Evolutionary conservation across 2,113 vertebrate genomes (phyloP).

Genomic region (Pelmatolapia mariae): DNA sequence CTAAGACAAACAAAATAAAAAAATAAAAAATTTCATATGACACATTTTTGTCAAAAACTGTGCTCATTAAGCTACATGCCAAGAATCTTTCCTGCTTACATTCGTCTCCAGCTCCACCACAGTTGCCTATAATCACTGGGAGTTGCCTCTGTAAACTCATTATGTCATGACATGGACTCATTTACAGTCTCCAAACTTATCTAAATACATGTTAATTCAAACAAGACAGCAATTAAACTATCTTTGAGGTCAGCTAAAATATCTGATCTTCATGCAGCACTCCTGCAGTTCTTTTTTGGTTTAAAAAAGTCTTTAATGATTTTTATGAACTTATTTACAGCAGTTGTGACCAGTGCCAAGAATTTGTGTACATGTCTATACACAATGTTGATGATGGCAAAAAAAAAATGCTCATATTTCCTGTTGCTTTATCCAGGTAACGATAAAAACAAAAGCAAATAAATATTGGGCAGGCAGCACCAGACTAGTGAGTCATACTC

Average conservation of each 20-base stretch:
- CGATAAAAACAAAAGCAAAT: not conserved
- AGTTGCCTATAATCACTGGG: slow-evolving; percentile 40
- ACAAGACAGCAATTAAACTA: not conserved
- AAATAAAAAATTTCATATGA: not conserved
- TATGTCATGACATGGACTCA: slow-evolving; percentile 20
- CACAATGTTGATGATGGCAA: not conserved
- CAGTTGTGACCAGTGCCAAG: not conserved
- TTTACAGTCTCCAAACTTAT: slow-evolving; percentile 8
- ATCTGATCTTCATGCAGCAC: not conserved
- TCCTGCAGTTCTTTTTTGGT: not conserved
- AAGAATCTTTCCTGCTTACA: not conserved
- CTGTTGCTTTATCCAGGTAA: not conserved
- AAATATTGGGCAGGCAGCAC: not conserved
- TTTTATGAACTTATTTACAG: not conserved
- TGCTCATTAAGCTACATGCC: not conserved
- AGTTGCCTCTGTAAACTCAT: slow-evolving; percentile 33
- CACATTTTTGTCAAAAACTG: not conserved
- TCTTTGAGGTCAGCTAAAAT: not conserved
- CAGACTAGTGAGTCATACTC: not conserved
- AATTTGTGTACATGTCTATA: not conserved
- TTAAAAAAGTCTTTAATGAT: not conserved
- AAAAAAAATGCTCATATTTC: not conserved
- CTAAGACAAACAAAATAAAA: not conserved
- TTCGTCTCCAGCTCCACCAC: not conserved
- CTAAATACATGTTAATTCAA: slow-evolving; percentile 17